phyloP scores from a whole-genome alignment of 2,888 invertebrate genomes.

The Thumatha senex region DNA sequence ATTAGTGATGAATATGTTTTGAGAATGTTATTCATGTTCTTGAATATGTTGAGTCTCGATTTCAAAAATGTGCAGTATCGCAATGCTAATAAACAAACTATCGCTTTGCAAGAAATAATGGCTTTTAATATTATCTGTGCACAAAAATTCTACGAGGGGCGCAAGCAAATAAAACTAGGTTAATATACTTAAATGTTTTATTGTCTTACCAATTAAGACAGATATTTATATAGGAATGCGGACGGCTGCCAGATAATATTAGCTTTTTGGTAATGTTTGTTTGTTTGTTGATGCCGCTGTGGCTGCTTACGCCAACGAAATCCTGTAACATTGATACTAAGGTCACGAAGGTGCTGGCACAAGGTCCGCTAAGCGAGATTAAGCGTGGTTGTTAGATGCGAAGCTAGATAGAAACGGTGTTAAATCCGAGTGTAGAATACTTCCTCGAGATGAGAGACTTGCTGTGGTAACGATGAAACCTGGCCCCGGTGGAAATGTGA shows the following conservation, averaged over 20 bases:
- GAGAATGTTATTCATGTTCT: background rate
- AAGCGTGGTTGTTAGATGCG: slow-evolving; percentile 74
- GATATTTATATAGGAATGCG: slow-evolving; percentile 71
- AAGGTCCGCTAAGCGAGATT: slow-evolving; percentile 68
- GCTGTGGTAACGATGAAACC: slow-evolving; percentile 89
- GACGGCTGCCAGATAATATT: slow-evolving; percentile 63
- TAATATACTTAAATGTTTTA: slow-evolving; percentile 69
- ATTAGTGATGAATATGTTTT: background rate
- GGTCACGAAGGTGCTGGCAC: slow-evolving; percentile 68
- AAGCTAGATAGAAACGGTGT: slow-evolving; percentile 78
- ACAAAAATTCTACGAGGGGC: slow-evolving; percentile 16
- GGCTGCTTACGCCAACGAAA: slow-evolving; percentile 70
- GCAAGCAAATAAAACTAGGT: slow-evolving; percentile 64
- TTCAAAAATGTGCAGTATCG: slow-evolving; percentile 17
- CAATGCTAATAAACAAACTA: slow-evolving; percentile 27
- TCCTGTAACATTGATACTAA: slow-evolving; percentile 78
- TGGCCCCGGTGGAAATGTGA: slow-evolving; percentile 86
- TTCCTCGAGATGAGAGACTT: slow-evolving; percentile 89
- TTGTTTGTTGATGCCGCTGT: slow-evolving; percentile 33
- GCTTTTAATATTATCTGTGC: background rate
- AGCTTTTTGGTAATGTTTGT: slow-evolving; percentile 38
- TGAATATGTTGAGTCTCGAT: background rate
- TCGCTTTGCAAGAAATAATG: slow-evolving; percentile 33
- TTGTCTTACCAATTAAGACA: slow-evolving; percentile 70
- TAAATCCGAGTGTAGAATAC: slow-evolving; percentile 84